Evolutionary conservation across 92 coral and sea anemone genomes (phyloP).

Genomic region (Isaurus tuberculatus): DNA sequence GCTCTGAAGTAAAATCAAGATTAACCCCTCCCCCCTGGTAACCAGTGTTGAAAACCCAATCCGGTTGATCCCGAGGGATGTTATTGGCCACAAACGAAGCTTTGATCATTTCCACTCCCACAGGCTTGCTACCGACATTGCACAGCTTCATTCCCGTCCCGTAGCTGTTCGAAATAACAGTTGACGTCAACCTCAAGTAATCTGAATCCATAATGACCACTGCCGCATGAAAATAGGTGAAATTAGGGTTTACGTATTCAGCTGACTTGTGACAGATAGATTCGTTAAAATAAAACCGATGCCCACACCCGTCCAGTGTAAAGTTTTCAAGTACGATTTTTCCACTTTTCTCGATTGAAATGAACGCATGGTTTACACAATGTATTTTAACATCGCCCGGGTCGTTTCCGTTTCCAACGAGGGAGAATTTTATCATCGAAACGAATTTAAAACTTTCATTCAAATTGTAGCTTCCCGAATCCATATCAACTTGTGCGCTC

Average conservation of each 20-base stretch:
- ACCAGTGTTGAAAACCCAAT: conserved; percentile 44
- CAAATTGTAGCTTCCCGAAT: conserved; percentile 62
- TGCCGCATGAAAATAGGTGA: conserved; percentile 62
- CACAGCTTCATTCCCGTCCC: conserved; percentile 78
- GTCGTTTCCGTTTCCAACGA: conserved; percentile 50
- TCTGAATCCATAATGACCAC: conserved; percentile 71
- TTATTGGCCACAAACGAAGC: conserved; percentile 60
- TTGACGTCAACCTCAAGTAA: conserved; percentile 48
- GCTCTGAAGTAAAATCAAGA: conserved; percentile 63
- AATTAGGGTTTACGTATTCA: not conserved
- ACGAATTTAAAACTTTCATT: conserved; percentile 60
- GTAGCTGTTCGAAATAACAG: conserved; percentile 65
- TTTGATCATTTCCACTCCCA: conserved; percentile 58
- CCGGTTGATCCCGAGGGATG: conserved; percentile 22
- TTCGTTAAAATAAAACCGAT: conserved; percentile 1
- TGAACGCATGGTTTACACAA: conserved; percentile 63
- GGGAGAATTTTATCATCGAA: conserved; percentile 37
- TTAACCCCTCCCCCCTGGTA: conserved; percentile 82
- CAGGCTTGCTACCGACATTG: conserved; percentile 73
- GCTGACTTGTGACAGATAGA: conserved; percentile 10
- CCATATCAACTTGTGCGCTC: not conserved
- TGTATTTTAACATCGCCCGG: conserved; percentile 56
- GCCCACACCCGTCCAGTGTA: conserved; percentile 71
- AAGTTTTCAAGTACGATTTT: conserved; percentile 60
- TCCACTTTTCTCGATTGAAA: conserved; percentile 68